Evolutionary conservation across 2,888 invertebrate species (phyloP).

Genomic region (Nomada hirtipes): DNA sequence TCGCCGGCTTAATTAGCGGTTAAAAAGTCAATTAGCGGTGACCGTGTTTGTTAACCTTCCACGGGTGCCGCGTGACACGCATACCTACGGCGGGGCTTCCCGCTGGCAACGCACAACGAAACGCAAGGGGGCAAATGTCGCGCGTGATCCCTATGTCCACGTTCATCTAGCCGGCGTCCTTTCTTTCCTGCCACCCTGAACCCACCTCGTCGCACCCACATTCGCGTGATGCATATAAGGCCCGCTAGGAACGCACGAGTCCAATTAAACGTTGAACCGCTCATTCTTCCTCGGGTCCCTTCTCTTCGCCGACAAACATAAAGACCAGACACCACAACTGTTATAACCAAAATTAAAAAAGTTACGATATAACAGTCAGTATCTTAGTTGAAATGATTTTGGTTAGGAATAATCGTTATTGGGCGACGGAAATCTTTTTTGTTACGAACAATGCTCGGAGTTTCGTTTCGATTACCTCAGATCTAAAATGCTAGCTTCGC

Average conservation of each 20-base stretch:
- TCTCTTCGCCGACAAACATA: not conserved
- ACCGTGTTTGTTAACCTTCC: constrained; percentile 77
- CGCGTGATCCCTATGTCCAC: constrained; percentile 36
- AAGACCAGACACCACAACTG: not conserved
- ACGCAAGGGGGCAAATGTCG: constrained; percentile 60
- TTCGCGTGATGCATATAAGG: constrained; percentile 32
- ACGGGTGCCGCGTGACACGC: constrained; percentile 69
- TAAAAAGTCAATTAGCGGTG: constrained; percentile 80
- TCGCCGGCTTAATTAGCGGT: constrained; percentile 76
- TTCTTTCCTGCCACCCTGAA: constrained; percentile 32
- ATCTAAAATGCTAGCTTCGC: no score
- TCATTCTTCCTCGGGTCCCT: constrained; percentile 50
- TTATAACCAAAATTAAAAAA: no score
- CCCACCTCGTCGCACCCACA: constrained; percentile 54
- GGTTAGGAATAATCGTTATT: no score
- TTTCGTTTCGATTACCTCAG: no score
- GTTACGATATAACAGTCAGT: no score
- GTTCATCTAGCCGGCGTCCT: constrained; percentile 11
- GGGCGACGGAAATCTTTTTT: no score
- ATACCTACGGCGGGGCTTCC: constrained; percentile 59
- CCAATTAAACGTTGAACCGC: constrained; percentile 78
- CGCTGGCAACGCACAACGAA: constrained; percentile 42
- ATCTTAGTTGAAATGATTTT: no score
- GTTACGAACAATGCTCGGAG: no score
- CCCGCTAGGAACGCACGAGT: constrained; percentile 66